Conservation (phyloP, 2,797 vertebrate species). For the Buceros bicornis region DNA sequence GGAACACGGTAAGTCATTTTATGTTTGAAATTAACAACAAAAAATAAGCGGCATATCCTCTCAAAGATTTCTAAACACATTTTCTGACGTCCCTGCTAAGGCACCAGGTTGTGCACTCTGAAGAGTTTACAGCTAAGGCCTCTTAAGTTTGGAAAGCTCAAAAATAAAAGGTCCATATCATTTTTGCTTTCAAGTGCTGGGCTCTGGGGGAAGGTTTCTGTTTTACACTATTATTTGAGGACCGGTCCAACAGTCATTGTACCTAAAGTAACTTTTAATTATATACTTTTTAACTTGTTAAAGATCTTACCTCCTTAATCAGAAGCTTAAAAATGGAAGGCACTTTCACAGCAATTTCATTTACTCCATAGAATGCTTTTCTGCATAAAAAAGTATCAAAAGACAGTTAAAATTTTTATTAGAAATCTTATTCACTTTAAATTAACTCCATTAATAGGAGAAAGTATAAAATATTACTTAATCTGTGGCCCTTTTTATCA, state of each 20-base stretch:
- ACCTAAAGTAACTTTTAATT: not conserved
- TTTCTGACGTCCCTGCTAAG: not conserved
- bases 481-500: not conserved
- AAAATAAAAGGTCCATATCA: not conserved
- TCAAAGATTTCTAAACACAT: not conserved
- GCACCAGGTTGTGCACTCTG: not conserved
- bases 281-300: not conserved
- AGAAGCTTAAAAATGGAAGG: conserved; percentile 99
- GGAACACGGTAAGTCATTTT: not conserved
- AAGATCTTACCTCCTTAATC: conserved; percentile 93
- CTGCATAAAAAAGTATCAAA: conserved; percentile 75
- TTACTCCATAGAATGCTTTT: conserved; percentile 95
- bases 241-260: not conserved
- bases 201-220: not conserved
- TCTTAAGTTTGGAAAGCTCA: not conserved
- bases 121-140: not conserved
- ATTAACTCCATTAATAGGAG: not conserved
- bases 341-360: conserved; percentile 99
- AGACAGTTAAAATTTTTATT: not conserved
- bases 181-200: not conserved
- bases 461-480: not conserved
- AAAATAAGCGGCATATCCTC: not conserved
- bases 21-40: not conserved
- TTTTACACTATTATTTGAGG: not conserved
- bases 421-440: not conserved